phyloP scores from a whole-genome alignment of 2,888 invertebrate genomes.

The Brenthis ino region DNA sequence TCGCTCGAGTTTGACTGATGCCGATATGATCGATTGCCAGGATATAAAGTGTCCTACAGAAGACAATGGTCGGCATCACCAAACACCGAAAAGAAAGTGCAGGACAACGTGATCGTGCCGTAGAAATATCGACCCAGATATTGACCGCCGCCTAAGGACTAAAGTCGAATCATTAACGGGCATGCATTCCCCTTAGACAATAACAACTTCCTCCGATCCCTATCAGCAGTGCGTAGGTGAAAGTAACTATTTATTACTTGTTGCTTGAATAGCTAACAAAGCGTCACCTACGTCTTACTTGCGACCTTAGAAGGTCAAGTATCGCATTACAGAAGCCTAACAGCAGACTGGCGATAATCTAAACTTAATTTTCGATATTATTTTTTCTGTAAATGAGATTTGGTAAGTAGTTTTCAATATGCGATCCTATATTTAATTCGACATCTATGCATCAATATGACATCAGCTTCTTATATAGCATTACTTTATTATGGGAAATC shows the following conservation, averaged over 20 bases:
- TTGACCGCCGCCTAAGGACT: conserved; percentile 63
- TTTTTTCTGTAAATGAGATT: too few relatives aligned
- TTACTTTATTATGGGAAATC: too few relatives aligned
- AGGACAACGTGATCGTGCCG: conserved; percentile 73
- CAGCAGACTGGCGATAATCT: too few relatives aligned
- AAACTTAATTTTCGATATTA: too few relatives aligned
- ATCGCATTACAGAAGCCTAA: not conserved
- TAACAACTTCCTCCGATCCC: conserved; percentile 53
- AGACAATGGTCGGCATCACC: conserved; percentile 73
- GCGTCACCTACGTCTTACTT: not conserved
- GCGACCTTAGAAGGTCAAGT: conserved; percentile 17
- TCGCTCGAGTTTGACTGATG: conserved; percentile 69
- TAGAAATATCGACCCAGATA: conserved; percentile 75
- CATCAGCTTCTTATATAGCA: too few relatives aligned
- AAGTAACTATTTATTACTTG: conserved; percentile 51
- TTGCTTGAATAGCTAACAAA: conserved; percentile 11
- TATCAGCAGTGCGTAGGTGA: conserved; percentile 59
- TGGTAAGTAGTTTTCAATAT: too few relatives aligned
- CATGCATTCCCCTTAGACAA: conserved; percentile 61
- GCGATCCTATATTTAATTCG: too few relatives aligned
- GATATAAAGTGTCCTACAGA: conserved; percentile 77
- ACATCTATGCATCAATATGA: too few relatives aligned
- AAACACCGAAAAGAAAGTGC: conserved; percentile 77
- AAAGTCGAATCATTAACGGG: conserved; percentile 70
- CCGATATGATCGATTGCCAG: conserved; percentile 61